Conservation (phyloP, 64 coral and sea anemone species). For the Platygyra sinensis region DNA sequence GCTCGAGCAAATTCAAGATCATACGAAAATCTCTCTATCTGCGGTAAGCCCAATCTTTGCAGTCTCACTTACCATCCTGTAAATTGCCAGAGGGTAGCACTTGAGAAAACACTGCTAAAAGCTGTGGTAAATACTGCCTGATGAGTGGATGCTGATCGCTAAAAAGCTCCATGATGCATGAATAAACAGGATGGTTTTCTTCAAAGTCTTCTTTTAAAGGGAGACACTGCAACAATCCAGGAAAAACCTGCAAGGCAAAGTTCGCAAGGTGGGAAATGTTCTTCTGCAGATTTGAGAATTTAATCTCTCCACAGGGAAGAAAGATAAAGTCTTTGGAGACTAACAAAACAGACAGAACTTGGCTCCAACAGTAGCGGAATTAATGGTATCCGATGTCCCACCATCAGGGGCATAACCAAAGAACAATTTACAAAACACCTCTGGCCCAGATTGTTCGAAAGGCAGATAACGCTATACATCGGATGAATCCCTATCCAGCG, state of each 20-base stretch:
- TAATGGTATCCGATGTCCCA: too few relatives aligned
- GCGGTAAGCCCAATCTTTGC: not conserved
- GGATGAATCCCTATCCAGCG: too few relatives aligned
- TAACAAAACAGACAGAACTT: too few relatives aligned
- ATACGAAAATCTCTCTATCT: not conserved
- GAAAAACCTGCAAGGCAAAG: conserved; percentile 74
- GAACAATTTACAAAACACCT: too few relatives aligned
- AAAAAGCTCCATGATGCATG: conserved; percentile 94
- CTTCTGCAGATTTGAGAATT: too few relatives aligned
- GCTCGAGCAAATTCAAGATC: too few relatives aligned
- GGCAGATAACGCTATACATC: too few relatives aligned
- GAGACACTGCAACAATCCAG: conserved; percentile 81
- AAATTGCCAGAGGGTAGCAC: conserved; percentile 73
- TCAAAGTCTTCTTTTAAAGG: conserved; percentile 95
- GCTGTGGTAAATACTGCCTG: conserved; percentile 72
- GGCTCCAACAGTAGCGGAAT: too few relatives aligned
- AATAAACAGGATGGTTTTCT: conserved; percentile 93
- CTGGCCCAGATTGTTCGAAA: too few relatives aligned
- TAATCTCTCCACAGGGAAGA: too few relatives aligned
- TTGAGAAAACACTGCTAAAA: conserved; percentile 78
- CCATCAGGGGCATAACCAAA: too few relatives aligned
- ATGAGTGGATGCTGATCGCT: conserved; percentile 92
- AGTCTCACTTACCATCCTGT: conserved; percentile 66
- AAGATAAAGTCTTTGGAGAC: too few relatives aligned
- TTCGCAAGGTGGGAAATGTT: not conserved